Base-by-base conservation (phyloP, 2,797 vertebrate species). In the Gallirallus australis region DNA sequence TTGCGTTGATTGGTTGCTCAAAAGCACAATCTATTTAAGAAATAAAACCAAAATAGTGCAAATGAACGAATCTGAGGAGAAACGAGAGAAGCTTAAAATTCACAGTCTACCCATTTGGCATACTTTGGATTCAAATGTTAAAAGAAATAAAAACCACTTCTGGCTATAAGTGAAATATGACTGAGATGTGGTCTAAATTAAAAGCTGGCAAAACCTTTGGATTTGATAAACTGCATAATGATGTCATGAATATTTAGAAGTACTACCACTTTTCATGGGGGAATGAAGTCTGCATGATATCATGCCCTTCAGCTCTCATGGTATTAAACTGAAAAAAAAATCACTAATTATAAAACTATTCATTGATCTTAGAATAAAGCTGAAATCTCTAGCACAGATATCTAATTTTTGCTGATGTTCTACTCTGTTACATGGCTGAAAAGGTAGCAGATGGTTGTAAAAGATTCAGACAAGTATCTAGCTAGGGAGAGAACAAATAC, bases 401-500 rank as follows among this genome's bases (percentile, higher is more conserved):
- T 64, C 69, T 78, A 61, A 64, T 64, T 86, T 92, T 90, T 91
- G 40, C 33, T 89, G 80, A 76, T 71, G 59, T 92, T 96, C 84
- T 94, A 85, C 82, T 95, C 87, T 1, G 11, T 90, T 96, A 86
- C 65, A n/a, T 76, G n/a, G 57, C 79, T 93, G 68, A 91, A 50
- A 78, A 92, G 79, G 79, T 47, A 90, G 86, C 93, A 96, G 95
- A 93, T 96, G 91, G 85, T 28, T 75, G 56, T 81, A 86, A 91
- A 92, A 94, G 82, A 72, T 88, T 82, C 80, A 61, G 72, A 83
- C 61, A 71, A 95, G 61, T 83, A 88, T 68, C 82, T 81, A 90
- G 60, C 84, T 70, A 76, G 31, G 60, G 42, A 89, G 56, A 82
- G n/a, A 92, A 50, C 53, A 93, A 94, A 94, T 93, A 82, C 82